These are phyloP conservation scores for Drosophila maculinotata DNA, from an alignment of 2,888 invertebrate species.

Conservation along the genomic window DNA sequence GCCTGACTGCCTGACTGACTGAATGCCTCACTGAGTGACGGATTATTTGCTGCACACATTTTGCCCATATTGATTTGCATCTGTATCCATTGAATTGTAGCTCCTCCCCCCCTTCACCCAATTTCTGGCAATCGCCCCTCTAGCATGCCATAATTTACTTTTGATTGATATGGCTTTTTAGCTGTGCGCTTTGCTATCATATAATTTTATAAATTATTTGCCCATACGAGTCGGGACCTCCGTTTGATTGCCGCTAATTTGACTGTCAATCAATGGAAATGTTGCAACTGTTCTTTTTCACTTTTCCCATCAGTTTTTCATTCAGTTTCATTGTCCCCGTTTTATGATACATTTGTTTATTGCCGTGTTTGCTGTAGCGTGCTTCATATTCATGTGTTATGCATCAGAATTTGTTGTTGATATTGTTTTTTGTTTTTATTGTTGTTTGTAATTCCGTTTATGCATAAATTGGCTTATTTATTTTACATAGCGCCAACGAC, in stretches of 20 bases:
- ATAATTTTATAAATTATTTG: slow-evolving; percentile 68
- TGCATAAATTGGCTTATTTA: slow-evolving; percentile 43
- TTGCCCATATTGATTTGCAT: slow-evolving; percentile 65
- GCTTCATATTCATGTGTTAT: slow-evolving; percentile 39
- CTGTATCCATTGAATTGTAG: slow-evolving; percentile 30
- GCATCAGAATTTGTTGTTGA: slow-evolving; percentile 20
- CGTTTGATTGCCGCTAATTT: slow-evolving; percentile 77
- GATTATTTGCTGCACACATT: slow-evolving; percentile 50
- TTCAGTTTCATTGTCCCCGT: slow-evolving; percentile 35
- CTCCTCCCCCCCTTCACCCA: slow-evolving; percentile 12
- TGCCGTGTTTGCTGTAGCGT: slow-evolving; percentile 29
- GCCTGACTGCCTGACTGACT: slow-evolving; percentile 25
- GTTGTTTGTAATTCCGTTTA: slow-evolving; percentile 35
- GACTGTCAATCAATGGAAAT: slow-evolving; percentile 71
- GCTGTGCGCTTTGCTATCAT: slow-evolving; percentile 31
- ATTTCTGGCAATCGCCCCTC: not conserved
- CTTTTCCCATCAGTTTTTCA: slow-evolving; percentile 27
- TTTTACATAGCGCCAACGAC: slow-evolving; percentile 16
- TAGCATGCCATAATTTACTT: slow-evolving; percentile 63
- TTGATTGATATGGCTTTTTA: slow-evolving; percentile 72
- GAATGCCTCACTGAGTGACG: slow-evolving; percentile 35
- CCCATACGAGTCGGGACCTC: slow-evolving; percentile 39
- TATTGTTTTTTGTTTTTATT: not conserved
- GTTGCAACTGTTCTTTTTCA: slow-evolving; percentile 30
- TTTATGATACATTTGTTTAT: slow-evolving; percentile 53